Evolutionary conservation across 1,140 invertebrate species (phyloP).

Genomic region (Polypedilum pembai): DNA sequence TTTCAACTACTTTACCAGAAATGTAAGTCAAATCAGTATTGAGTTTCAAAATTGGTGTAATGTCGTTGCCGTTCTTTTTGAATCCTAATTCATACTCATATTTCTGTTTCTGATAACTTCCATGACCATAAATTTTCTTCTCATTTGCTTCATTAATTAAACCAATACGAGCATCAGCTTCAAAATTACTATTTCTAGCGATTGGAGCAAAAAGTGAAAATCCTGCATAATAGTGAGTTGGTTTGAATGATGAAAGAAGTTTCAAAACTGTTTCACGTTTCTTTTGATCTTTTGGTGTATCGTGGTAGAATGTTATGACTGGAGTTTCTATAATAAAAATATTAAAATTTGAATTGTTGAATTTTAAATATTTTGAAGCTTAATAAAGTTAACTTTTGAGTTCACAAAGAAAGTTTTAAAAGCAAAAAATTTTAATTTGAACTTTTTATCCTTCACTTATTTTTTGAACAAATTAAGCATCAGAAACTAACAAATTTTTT

Average conservation of each 20-base stretch:
- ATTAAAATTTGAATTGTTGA: no score
- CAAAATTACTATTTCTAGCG: not conserved
- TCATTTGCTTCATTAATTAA: not conserved
- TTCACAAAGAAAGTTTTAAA: no score
- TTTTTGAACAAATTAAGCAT: no score
- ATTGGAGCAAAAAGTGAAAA: not conserved
- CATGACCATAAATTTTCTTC: not conserved
- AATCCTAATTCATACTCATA: slow-evolving; percentile 3
- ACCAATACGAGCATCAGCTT: not conserved
- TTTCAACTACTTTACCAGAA: not conserved
- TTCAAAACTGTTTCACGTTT: not conserved
- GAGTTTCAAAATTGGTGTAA: slow-evolving; percentile 1
- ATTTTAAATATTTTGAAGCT: no score
- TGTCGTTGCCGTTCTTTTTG: not conserved
- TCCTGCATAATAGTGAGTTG: not conserved
- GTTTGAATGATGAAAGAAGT: slow-evolving; percentile 18
- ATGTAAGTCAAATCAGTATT: slow-evolving; percentile 1
- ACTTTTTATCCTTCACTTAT: no score
- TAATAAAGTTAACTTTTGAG: no score
- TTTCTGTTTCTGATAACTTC: not conserved
- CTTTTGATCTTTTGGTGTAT: not conserved
- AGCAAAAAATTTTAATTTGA: no score
- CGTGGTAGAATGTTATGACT: not conserved
- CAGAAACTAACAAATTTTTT: no score
- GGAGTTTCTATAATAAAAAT: not conserved